Percentiles rank a stretch among this genome's conserved stretches.
Conservation (phyloP, 30 jellyfish, hydroid and myxozoan genomes). For the Rhopilema esculentum region DNA sequence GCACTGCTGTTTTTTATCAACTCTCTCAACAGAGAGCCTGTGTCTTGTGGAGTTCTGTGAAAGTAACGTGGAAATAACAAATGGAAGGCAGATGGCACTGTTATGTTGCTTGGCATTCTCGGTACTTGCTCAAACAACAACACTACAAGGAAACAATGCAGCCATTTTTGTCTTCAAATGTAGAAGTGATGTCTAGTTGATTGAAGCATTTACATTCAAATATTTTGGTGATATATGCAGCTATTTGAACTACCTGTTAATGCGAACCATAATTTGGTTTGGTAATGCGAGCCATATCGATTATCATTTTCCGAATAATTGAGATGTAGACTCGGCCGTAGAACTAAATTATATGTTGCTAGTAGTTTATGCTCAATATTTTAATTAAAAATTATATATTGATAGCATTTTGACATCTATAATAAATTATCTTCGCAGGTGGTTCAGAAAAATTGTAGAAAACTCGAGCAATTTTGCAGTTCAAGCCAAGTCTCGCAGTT, state of each 20-base stretch:
- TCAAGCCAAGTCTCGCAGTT: not conserved
- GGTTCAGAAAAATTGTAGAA: not conserved
- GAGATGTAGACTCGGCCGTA: too few species aligned
- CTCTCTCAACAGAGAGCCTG: too few species aligned
- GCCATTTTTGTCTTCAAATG: not conserved
- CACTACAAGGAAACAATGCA: not conserved
- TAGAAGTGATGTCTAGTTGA: not conserved
- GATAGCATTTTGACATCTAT: not conserved
- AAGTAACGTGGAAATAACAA: too few species aligned
- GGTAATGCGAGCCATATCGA: too few species aligned
- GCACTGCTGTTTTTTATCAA: too few species aligned
- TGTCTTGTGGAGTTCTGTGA: too few species aligned
- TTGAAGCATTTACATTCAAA: not conserved
- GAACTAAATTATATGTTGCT: too few species aligned
- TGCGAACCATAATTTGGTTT: too few species aligned
- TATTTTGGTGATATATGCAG: not conserved
- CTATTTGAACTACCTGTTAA: not conserved
- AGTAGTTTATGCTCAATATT: too few species aligned
- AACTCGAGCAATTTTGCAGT: not conserved
- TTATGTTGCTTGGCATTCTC: not conserved
- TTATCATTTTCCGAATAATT: too few species aligned
- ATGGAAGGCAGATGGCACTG: not conserved
- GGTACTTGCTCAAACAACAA: not conserved
- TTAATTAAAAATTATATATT: too few species aligned
- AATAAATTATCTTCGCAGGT: not conserved